A percentile compares a stretch with the other conserved stretches of the same genome.
Evolutionary conservation across 2,888 invertebrate genomes (phyloP).

Genomic region (Volucella bombylans): DNA sequence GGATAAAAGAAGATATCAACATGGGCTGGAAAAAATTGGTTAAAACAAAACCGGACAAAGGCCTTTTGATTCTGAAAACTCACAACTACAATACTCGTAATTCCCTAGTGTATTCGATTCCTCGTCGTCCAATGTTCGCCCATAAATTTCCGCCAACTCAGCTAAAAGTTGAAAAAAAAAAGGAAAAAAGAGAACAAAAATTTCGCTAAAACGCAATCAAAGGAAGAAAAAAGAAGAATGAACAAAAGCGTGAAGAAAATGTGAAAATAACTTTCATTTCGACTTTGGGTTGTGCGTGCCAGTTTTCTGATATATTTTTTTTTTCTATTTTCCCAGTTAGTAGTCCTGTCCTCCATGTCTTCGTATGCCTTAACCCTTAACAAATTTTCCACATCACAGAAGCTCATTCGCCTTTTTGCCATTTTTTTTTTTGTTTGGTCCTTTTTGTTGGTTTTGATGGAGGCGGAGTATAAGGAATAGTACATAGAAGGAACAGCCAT

Average conservation of each 20-base stretch:
- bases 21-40: too few species aligned
- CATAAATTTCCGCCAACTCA: slow-evolving; percentile 7
- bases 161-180: slow-evolving; percentile 4
- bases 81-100: too few species aligned
- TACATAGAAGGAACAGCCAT: too few species aligned
- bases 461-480: background rate
- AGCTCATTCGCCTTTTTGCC: slow-evolving; percentile 53
- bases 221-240: slow-evolving; percentile 14
- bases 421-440: slow-evolving; percentile 4
- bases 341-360: too few species aligned
- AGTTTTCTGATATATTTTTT: slow-evolving; percentile 40
- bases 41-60: too few species aligned
- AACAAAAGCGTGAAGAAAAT: slow-evolving; percentile 32
- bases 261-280: slow-evolving; percentile 67
- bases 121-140: background rate
- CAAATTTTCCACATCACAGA: slow-evolving; percentile 58
- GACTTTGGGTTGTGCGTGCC: slow-evolving; percentile 21
- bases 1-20: too few species aligned
- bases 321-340: slow-evolving; percentile 23
- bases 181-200: background rate
- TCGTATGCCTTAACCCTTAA: slow-evolving; percentile 52
- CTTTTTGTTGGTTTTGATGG: background rate
- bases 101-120: slow-evolving; percentile 1
- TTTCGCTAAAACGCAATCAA: slow-evolving; percentile 5
- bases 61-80: too few species aligned